Evolutionary conservation across 2,888 invertebrate genomes (phyloP), one percentile per base, ranked within the genome.

Genomic region (Prenolepis imparis): DNA sequence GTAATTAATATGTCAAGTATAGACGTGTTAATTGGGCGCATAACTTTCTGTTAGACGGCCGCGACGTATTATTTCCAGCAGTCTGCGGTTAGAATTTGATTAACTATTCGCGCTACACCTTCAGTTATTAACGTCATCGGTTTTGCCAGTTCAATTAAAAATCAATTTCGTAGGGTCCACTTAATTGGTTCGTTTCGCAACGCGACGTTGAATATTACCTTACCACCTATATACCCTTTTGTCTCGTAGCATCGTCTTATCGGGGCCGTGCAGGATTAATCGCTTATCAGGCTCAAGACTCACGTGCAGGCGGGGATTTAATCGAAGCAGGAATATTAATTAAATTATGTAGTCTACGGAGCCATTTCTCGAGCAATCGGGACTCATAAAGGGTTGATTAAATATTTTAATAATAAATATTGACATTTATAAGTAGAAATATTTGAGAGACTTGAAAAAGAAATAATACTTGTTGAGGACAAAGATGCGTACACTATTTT

Each of bases 71-170:
- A 80, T 88, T 74, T n/a, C 67, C 63, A 73, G 59, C 77, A 64
- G 48, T 78, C 44, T 52, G 84, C 63, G 75, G 70, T 74, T 21
- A 64, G 66, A 86, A 85, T 83, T 82, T 85, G 80, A 61, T 86
- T 90, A 89, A 89, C 88, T 88, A 86, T 63, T 41, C 28, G 77
- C 63, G 64, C 64, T 70, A 64, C 18, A 28, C 68, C 66, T 39
- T 39, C 41, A 28, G 74, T 87, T 90, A 91, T 89, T 90, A 87
- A 87, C 83, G 86, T 84, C 85, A 86, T 90, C 87, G 88, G 87
- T 88, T 91, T 85, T 84, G 85, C 82, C 70, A 86, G 84, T 91
- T 91, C 88, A 91, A 92, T 92, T 92, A 92, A 92, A 91, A 91
- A 90, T 87, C 87, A 91, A 92, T 92, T 92, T 92, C 48, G 74